Evolutionary conservation across 2,113 vertebrate genomes (phyloP).

Genomic region (Psilopogon haemacephalus): DNA sequence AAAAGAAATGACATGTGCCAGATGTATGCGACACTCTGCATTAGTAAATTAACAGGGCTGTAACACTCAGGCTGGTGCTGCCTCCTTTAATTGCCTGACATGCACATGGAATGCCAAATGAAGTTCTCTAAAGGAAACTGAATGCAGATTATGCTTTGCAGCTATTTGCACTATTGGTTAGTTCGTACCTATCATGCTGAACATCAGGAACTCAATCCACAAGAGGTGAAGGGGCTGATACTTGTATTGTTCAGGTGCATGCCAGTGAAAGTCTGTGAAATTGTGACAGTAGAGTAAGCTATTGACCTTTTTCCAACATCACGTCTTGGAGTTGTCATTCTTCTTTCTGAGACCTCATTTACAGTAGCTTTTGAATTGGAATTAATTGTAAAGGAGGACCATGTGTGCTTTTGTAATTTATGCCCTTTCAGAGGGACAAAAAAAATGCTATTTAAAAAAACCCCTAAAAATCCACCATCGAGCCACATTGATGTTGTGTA

Average conservation of each 20-base stretch:
- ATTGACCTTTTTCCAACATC: slow-evolving; percentile 21
- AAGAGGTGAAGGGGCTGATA: slow-evolving; percentile 54
- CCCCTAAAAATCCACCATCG: not conserved
- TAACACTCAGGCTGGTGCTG: slow-evolving; percentile 55
- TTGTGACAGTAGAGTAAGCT: slow-evolving; percentile 44
- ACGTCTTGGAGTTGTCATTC: slow-evolving; percentile 52
- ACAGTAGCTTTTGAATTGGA: slow-evolving; percentile 20
- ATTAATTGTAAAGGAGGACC: not conserved
- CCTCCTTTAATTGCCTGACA: slow-evolving; percentile 66
- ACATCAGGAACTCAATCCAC: slow-evolving; percentile 41
- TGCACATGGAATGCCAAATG: slow-evolving; percentile 57
- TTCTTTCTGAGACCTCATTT: slow-evolving; percentile 29
- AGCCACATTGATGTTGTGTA: not conserved
- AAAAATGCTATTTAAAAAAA: not conserved
- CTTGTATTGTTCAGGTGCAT: slow-evolving; percentile 36
- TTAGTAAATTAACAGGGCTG: slow-evolving; percentile 68
- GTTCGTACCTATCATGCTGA: slow-evolving; percentile 52
- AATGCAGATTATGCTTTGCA: slow-evolving; percentile 56
- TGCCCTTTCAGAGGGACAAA: not conserved
- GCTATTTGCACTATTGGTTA: slow-evolving; percentile 39
- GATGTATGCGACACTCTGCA: slow-evolving; percentile 57
- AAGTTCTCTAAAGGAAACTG: slow-evolving; percentile 47
- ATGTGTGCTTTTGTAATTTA: not conserved
- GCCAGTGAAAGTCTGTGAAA: not conserved
- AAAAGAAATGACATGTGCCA: slow-evolving; percentile 63